Evolutionary conservation across 2,113 vertebrate species (phyloP).

Genomic region (Tamias sibiricus): DNA sequence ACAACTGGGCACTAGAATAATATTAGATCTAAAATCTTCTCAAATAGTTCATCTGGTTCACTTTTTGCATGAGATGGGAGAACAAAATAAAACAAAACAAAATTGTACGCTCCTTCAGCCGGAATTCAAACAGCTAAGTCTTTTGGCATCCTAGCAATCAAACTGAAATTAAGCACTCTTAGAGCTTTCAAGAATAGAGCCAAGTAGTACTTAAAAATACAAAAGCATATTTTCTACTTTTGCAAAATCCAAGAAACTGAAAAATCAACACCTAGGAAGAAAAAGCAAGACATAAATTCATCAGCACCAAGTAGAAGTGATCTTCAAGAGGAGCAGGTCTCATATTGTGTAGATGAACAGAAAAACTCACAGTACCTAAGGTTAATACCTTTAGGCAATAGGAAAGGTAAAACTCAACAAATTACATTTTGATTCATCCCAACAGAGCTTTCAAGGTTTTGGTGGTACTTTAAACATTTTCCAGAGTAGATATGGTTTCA

Average conservation of each 20-base stretch:
- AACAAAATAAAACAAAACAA: background rate
- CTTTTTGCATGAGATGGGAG: constrained; percentile 15
- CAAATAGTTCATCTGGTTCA: background rate
- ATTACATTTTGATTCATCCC: constrained; percentile 45
- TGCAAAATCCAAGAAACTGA: constrained; percentile 42
- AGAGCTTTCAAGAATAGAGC: background rate
- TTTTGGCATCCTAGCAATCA: constrained; percentile 14
- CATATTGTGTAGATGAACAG: background rate
- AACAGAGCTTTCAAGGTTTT: constrained; percentile 14
- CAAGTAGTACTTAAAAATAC: constrained; percentile 19
- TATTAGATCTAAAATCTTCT: background rate
- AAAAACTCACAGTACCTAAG: constrained; percentile 20
- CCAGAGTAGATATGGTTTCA: background rate
- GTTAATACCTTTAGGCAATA: background rate
- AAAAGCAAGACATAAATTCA: constrained; percentile 54
- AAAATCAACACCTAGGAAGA: constrained; percentile 35
- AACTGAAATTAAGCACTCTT: background rate
- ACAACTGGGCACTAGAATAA: background rate
- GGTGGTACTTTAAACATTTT: constrained; percentile 37
- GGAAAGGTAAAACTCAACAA: constrained; percentile 36
- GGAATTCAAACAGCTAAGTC: background rate
- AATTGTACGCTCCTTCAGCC: background rate
- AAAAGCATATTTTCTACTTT: constrained; percentile 46
- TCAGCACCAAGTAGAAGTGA: constrained; percentile 60
- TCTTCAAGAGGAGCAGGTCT: constrained; percentile 6